Conservation (phyloP, 2,113 vertebrate species). For the Podiceps cristatus region DNA sequence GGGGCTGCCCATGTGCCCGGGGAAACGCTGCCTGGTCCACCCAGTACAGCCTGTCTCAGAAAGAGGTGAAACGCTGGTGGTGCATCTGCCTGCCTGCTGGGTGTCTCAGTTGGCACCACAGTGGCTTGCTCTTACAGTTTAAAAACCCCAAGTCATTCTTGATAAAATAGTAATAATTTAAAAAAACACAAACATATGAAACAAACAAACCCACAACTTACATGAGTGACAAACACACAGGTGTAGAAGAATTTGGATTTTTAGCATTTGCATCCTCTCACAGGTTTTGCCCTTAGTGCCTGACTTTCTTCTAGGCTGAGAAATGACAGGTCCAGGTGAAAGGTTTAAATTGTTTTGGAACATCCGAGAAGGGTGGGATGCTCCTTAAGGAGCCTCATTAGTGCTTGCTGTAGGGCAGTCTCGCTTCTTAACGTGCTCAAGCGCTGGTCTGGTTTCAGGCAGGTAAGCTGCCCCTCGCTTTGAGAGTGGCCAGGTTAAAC, state of each 20-base stretch:
- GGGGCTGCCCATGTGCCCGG: accelerated
- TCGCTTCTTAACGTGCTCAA: accelerated
- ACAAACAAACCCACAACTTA: background rate
- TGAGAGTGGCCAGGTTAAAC: background rate
- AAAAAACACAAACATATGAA: too few species aligned
- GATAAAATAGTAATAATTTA: background rate
- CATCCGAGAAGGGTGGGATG: accelerated
- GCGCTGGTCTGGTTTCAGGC: background rate
- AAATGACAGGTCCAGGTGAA: background rate
- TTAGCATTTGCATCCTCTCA: background rate
- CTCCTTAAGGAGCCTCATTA: background rate
- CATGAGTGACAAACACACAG: background rate
- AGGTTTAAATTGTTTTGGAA: background rate
- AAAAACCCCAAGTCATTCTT: background rate
- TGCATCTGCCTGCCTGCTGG: background rate
- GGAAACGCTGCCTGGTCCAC: background rate
- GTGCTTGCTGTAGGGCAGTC: background rate
- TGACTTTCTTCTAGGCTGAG: background rate
- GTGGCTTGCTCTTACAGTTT: background rate
- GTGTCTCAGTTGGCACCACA: background rate
- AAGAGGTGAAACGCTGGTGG: background rate
- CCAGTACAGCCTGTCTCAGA: background rate
- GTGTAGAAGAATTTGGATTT: background rate
- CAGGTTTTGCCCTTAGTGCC: background rate
- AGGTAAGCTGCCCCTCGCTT: background rate